These are phyloP conservation scores for Drosophila pandora DNA, from an alignment of 1,140 invertebrate species.

Conservation along the genomic window DNA sequence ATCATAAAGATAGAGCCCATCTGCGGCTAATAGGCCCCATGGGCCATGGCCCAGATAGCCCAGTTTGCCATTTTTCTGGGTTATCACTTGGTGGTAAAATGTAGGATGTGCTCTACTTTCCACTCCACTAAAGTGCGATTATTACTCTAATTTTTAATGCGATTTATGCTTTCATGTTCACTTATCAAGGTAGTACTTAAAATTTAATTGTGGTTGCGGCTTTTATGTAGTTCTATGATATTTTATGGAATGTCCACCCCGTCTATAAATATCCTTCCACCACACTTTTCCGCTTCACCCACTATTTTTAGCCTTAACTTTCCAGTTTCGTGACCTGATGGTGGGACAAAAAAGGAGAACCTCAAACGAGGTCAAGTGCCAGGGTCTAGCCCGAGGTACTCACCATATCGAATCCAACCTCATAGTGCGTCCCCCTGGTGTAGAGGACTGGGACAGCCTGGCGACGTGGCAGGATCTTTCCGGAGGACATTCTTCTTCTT, in stretches of 20 bases:
- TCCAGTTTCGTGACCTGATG: conserved; percentile 9
- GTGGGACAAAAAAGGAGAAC: neutral
- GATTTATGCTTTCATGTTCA: neutral
- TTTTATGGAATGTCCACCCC: too few relatives aligned
- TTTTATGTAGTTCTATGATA: neutral
- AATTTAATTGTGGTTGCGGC: neutral
- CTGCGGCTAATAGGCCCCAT: too few relatives aligned
- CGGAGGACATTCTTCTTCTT: conserved; percentile 60
- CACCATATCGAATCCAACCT: conserved; percentile 94
- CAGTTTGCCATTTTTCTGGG: neutral
- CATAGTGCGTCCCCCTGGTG: conserved; percentile 91
- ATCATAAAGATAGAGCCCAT: neutral
- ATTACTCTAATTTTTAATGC: neutral
- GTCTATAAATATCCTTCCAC: neutral
- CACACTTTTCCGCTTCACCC: neutral
- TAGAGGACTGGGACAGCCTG: conserved; percentile 90
- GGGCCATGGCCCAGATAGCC: too few relatives aligned
- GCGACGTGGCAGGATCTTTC: conserved; percentile 84
- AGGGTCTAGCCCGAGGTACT: conserved; percentile 58
- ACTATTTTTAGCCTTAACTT: neutral
- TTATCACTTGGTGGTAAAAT: neutral
- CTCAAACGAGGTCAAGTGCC: neutral
- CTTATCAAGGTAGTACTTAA: neutral
- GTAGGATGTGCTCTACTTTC: neutral
- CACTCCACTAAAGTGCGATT: neutral